Conservation (phyloP, 2,113 vertebrate species). For the Anguilla japonica region DNA sequence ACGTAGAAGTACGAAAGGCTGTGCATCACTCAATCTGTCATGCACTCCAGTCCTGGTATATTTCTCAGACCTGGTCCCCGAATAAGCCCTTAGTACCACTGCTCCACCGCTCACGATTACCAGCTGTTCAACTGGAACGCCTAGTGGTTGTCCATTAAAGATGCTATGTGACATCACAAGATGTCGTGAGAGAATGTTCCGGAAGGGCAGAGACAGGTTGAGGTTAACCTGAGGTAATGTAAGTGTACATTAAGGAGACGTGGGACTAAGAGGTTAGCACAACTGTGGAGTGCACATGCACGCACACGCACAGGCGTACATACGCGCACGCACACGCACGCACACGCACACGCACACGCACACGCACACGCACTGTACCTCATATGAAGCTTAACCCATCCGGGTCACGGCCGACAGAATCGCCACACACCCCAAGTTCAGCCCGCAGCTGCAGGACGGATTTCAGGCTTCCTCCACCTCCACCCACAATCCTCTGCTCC, state of each 20-base stretch:
- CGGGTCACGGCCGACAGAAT: not conserved
- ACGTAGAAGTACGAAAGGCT: no score
- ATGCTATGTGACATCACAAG: constrained; percentile 3
- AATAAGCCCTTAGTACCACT: no score
- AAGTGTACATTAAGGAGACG: not conserved
- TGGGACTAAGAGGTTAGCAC: not conserved
- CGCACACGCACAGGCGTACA: not conserved
- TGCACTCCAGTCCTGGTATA: not conserved
- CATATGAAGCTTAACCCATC: no score
- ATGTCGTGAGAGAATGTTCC: not conserved
- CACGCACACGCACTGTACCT: no score
- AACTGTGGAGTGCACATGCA: not conserved
- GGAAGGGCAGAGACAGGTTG: not conserved
- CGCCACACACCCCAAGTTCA: not conserved
- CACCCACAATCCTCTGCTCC: constrained; percentile 15
- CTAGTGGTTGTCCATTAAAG: not conserved
- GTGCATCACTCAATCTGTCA: not conserved
- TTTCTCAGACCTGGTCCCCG: not conserved
- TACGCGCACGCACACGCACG: not conserved
- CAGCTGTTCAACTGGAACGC: not conserved
- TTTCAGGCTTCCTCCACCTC: not conserved
- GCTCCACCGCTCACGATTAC: no score
- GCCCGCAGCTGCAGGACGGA: constrained; percentile 3
- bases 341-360: not conserved
- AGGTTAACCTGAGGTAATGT: not conserved